Percentiles rank a stretch among this genome's conserved stretches.
phyloP scores from a whole-genome alignment of 2,888 invertebrate species.

The Mythimna albipuncta region DNA sequence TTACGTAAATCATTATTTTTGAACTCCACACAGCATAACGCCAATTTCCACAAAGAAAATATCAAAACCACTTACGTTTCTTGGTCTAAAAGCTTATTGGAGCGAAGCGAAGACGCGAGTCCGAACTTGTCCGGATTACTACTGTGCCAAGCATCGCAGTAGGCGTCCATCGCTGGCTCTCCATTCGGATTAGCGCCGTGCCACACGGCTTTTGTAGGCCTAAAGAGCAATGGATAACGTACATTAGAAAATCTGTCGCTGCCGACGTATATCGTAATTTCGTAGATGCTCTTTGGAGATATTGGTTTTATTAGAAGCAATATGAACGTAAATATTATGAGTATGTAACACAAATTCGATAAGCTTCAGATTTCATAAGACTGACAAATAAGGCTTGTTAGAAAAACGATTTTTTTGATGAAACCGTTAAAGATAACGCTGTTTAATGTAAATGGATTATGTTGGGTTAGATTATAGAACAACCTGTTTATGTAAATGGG shows the following conservation, averaged over 20 bases:
- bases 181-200: slow-evolving; percentile 97
- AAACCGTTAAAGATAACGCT: slow-evolving; percentile 35
- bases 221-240: slow-evolving; percentile 76
- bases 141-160: slow-evolving; percentile 98
- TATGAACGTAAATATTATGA: slow-evolving; percentile 49
- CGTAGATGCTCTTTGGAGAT: slow-evolving; percentile 42
- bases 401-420: slow-evolving; percentile 37
- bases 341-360: slow-evolving; percentile 43
- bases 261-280: slow-evolving; percentile 31
- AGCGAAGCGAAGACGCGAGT: slow-evolving; percentile 95
- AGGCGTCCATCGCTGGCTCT: slow-evolving; percentile 96
- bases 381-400: slow-evolving; percentile 26
- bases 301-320: slow-evolving; percentile 60
- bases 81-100: slow-evolving; percentile 95
- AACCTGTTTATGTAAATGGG: neutral
- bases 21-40: neutral
- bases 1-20: neutral
- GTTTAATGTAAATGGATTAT: neutral
- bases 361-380: slow-evolving; percentile 35
- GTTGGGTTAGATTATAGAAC: neutral
- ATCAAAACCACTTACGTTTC: slow-evolving; percentile 86
- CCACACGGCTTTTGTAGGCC: slow-evolving; percentile 99
- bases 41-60: slow-evolving; percentile 35
- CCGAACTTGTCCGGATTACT: slow-evolving; percentile 95
- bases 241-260: slow-evolving; percentile 36